Conservation (phyloP, 2,113 vertebrate species). For the Panthera tigris region DNA sequence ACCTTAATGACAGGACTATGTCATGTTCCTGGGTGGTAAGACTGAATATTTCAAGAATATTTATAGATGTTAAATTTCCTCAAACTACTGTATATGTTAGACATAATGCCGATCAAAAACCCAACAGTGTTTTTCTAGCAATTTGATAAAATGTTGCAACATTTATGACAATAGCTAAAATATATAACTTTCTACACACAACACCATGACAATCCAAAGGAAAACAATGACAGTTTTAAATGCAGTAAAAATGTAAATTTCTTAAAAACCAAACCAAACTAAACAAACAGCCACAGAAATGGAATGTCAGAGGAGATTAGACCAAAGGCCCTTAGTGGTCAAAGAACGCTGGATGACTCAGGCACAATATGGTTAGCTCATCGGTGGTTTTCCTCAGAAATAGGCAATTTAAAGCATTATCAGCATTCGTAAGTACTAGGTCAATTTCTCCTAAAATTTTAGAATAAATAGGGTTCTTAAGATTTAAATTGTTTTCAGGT, state of each 20-base stretch:
- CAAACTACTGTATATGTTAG: not conserved
- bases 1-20: not conserved
- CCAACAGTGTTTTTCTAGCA: not conserved
- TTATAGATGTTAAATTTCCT: not conserved
- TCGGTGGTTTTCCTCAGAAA: not conserved
- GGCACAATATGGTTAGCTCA: not conserved
- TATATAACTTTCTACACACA: not conserved
- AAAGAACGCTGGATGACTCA: not conserved
- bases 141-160: not conserved
- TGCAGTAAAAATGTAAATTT: not conserved
- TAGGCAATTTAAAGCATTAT: not conserved
- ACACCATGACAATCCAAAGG: not conserved
- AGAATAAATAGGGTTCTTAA: not conserved
- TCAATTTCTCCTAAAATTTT: conserved; percentile 4
- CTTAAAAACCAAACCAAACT: not conserved
- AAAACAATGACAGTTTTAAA: not conserved
- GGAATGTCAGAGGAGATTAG: not conserved
- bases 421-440: not conserved
- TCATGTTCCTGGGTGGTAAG: not conserved
- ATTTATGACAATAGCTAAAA: not conserved
- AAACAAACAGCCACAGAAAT: not conserved
- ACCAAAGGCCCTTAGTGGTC: not conserved
- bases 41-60: not conserved
- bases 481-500: not conserved
- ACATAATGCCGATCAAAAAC: not conserved